These are phyloP conservation scores for Chelon labrosus DNA, from an alignment of 2,797 vertebrate genomes.

Conservation along the genomic window DNA sequence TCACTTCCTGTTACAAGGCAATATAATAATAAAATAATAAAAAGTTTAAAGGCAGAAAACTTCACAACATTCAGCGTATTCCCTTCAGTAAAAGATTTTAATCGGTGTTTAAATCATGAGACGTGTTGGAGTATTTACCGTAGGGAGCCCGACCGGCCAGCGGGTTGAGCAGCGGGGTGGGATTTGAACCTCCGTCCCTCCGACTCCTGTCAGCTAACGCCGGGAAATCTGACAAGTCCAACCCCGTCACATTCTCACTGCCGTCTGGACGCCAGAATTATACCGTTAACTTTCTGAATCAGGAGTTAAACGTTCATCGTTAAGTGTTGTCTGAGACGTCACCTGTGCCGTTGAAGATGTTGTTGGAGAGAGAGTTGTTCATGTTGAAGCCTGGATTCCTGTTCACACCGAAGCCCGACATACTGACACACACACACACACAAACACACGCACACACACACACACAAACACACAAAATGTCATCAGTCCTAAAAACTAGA, in stretches of 20 bases:
- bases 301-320: too few species aligned
- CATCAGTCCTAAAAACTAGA: not conserved
- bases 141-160: conserved; percentile 98
- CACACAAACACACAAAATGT: conserved; percentile 30
- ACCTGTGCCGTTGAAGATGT: conserved; percentile 99
- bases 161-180: conserved; percentile 97
- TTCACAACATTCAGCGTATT: too few species aligned
- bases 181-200: conserved; percentile 96
- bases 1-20: too few species aligned
- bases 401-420: conserved; percentile 98
- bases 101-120: not conserved
- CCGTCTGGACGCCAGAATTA: conserved; percentile 84
- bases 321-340: not conserved
- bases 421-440: conserved; percentile 82
- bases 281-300: not conserved
- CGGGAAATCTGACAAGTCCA: conserved; percentile 98
- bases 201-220: conserved; percentile 96
- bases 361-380: conserved; percentile 98
- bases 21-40: too few species aligned
- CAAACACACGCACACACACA: conserved; percentile 47
- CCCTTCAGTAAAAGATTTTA: not conserved
- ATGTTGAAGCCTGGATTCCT: conserved; percentile 98
- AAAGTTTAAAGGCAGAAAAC: too few species aligned
- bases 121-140: conserved; percentile 78
- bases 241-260: conserved; percentile 97